phyloP scores from a whole-genome alignment of 2,888 invertebrate species.

The Cyrtodaria siliqua region DNA sequence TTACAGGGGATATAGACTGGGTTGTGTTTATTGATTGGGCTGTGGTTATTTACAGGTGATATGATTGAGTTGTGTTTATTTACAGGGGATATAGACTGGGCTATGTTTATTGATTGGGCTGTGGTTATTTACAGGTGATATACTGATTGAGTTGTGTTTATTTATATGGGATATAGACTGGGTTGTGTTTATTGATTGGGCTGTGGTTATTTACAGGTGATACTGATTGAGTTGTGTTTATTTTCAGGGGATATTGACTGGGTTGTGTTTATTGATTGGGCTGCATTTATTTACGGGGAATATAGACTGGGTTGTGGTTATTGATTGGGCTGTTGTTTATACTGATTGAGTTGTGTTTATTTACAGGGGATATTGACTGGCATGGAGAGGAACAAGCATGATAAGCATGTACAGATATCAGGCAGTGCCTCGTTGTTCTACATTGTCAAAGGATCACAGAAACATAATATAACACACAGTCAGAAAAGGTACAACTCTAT shows the following conservation, averaged over 20 bases:
- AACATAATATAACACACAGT: conserved; percentile 90
- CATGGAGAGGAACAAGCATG: conserved; percentile 94
- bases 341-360: background rate
- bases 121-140: background rate
- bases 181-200: no score
- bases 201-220: background rate
- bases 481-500: conserved; percentile 74
- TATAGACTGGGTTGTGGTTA: background rate
- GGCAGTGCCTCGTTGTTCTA: conserved; percentile 97
- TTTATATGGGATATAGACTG: no score
- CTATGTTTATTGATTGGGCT: background rate
- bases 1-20: no score
- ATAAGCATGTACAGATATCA: conserved; percentile 95
- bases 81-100: no score
- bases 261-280: no score
- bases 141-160: background rate
- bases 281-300: background rate
- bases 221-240: background rate
- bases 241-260: no score
- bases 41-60: no score
- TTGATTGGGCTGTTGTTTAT: background rate
- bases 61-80: no score
- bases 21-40: no score
- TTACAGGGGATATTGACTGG: conserved; percentile 92
- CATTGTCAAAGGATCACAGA: conserved; percentile 95